Percentiles rank a stretch among this genome's conserved stretches.
Conservation (phyloP, 2,888 invertebrate genomes). For the Loripinus fragilis region DNA sequence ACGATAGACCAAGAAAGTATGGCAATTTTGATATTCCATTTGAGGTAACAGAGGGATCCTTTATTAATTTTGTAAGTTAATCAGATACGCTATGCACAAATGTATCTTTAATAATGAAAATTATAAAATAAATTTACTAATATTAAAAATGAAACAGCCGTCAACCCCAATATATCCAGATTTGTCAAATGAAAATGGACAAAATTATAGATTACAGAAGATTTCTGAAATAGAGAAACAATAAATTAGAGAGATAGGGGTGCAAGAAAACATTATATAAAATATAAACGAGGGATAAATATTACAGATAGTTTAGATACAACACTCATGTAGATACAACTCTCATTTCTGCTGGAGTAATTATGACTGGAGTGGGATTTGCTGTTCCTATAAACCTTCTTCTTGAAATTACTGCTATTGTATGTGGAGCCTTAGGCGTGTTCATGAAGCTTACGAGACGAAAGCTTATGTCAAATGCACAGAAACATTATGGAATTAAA, state of each 20-base stretch:
- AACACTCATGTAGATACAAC: constrained; percentile 38
- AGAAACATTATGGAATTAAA: constrained; percentile 9
- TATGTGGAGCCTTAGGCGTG: neutral
- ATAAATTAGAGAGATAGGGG: constrained; percentile 32
- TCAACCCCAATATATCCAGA: constrained; percentile 48
- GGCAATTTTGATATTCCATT: too few relatives aligned
- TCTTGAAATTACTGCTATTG: constrained; percentile 38
- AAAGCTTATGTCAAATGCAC: constrained; percentile 4
- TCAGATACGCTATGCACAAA: too few relatives aligned
- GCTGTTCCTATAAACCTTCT: constrained; percentile 30
- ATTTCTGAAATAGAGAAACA: constrained; percentile 46
- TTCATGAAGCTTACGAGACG: neutral
- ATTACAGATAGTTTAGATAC: constrained; percentile 43
- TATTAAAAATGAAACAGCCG: constrained; percentile 36
- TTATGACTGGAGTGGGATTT: constrained; percentile 31
- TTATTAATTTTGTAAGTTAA: too few relatives aligned
- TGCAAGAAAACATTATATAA: constrained; percentile 38
- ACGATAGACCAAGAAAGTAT: too few relatives aligned
- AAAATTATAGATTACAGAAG: constrained; percentile 49
- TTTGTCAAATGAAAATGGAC: constrained; percentile 31
- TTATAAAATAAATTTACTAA: neutral
- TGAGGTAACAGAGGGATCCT: too few relatives aligned
- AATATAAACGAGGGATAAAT: constrained; percentile 22
- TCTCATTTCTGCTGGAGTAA: constrained; percentile 36
- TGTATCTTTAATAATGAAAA: too few relatives aligned